Percentiles rank a stretch among this genome's conserved stretches.
These are phyloP conservation scores for Cuculus canorus DNA, from an alignment of 2,797 vertebrate species.

Conservation along the genomic window DNA sequence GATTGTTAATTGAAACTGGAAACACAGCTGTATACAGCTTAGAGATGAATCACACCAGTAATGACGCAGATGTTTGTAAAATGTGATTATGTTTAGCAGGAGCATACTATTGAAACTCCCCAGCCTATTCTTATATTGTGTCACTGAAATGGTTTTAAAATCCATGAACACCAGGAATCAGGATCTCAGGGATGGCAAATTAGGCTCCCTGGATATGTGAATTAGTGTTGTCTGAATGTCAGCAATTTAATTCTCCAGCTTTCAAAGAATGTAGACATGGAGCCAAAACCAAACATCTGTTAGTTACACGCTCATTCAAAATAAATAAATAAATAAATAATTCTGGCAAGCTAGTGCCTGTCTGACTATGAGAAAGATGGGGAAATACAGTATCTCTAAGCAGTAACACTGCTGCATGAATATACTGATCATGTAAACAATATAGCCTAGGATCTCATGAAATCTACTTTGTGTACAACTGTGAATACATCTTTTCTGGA, in stretches of 20 bases:
- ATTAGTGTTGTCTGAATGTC: conserved; percentile 82
- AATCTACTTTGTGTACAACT: background rate
- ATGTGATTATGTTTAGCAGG: conserved; percentile 82
- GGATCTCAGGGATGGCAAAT: conserved; percentile 77
- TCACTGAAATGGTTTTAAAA: conserved; percentile 78
- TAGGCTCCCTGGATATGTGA: conserved; percentile 78
- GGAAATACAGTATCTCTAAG: conserved; percentile 51
- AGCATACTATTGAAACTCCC: conserved; percentile 74
- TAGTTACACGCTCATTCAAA: conserved; percentile 65
- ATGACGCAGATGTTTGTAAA: conserved; percentile 84
- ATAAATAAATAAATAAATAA: conserved; percentile 16
- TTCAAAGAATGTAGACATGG: conserved; percentile 78
- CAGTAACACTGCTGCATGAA: background rate
- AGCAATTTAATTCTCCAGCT: conserved; percentile 78
- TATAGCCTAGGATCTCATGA: background rate
- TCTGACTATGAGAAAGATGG: conserved; percentile 49
- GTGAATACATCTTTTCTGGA: conserved; percentile 11
- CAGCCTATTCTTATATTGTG: conserved; percentile 78
- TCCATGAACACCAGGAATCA: conserved; percentile 76
- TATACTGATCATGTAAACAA: background rate
- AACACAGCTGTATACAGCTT: conserved; percentile 84
- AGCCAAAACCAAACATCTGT: conserved; percentile 78
- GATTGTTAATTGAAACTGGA: conserved; percentile 83
- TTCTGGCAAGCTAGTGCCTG: conserved; percentile 59
- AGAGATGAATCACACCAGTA: conserved; percentile 82